Conservation (phyloP, 2,888 invertebrate genomes). For the Ectemnius lituratus region DNA sequence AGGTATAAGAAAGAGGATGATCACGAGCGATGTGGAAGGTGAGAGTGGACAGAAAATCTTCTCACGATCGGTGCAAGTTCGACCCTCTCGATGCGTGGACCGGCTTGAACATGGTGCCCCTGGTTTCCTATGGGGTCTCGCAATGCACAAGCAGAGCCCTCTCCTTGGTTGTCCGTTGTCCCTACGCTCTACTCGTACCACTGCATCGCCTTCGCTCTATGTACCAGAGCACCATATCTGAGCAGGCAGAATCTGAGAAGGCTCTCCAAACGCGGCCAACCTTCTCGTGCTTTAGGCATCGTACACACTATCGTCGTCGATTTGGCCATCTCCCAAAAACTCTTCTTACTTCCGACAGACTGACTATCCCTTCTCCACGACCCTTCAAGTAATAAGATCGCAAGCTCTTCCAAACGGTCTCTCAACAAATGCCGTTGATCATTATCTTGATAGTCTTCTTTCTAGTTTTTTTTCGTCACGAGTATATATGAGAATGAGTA, state of each 20-base stretch:
- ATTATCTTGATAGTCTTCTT: slow-evolving; percentile 21
- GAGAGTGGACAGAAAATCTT: slow-evolving; percentile 46
- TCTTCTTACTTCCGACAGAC: slow-evolving; percentile 10
- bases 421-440: not conserved
- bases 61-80: slow-evolving; percentile 54
- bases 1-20: slow-evolving; percentile 46
- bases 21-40: slow-evolving; percentile 38
- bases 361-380: too few relatives aligned
- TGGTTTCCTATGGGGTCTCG: slow-evolving; percentile 37
- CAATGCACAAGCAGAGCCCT: slow-evolving; percentile 26
- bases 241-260: slow-evolving; percentile 52
- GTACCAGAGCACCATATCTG: slow-evolving; percentile 52
- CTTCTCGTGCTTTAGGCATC: slow-evolving; percentile 47
- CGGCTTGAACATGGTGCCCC: slow-evolving; percentile 11
- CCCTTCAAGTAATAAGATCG: too few relatives aligned
- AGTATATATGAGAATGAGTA: too few relatives aligned
- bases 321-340: slow-evolving; percentile 60
- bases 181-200: slow-evolving; percentile 13
- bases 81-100: slow-evolving; percentile 49
- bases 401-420: too few relatives aligned
- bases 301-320: slow-evolving; percentile 54
- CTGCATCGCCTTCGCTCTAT: slow-evolving; percentile 31
- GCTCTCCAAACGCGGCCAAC: slow-evolving; percentile 59
- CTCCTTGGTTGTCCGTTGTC: slow-evolving; percentile 23
- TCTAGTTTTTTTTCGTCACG: not conserved